Evolutionary conservation across 2,113 vertebrate species (phyloP).

Genomic region (Gnathonemus longibarbis): DNA sequence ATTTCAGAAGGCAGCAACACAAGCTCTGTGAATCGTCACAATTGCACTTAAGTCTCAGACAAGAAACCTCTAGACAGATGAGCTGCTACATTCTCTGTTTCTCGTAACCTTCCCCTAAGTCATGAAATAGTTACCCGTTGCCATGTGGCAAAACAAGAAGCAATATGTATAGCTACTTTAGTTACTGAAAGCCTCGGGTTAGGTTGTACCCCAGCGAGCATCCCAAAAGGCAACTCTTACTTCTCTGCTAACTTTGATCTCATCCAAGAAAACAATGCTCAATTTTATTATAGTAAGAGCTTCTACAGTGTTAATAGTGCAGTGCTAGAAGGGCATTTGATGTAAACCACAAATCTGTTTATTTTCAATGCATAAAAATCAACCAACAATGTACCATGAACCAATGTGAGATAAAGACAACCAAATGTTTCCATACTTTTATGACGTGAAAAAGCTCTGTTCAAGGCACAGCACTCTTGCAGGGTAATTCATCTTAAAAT

Average conservation of each 20-base stretch:
- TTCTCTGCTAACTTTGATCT: background rate
- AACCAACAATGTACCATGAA: slow-evolving; percentile 35
- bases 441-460: slow-evolving; percentile 57
- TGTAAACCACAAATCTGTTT: slow-evolving; percentile 48
- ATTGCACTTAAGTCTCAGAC: slow-evolving; percentile 61
- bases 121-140: background rate
- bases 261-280: slow-evolving; percentile 43
- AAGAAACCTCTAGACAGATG: slow-evolving; percentile 33
- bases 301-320: slow-evolving; percentile 63
- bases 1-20: slow-evolving; percentile 56
- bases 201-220: background rate
- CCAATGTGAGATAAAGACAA: slow-evolving; percentile 53
- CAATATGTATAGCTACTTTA: background rate
- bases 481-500: slow-evolving; percentile 53
- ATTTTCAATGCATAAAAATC: slow-evolving; percentile 47
- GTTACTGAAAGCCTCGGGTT: slow-evolving; percentile 8
- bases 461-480: slow-evolving; percentile 84
- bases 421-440: slow-evolving; percentile 53
- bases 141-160: background rate
- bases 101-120: slow-evolving; percentile 32
- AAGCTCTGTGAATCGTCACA: slow-evolving; percentile 54
- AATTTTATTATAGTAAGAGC: slow-evolving; percentile 51
- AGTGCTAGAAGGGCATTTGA: slow-evolving; percentile 50
- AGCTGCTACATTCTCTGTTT: slow-evolving; percentile 57
- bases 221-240: slow-evolving; percentile 4